A percentile compares a stretch with the other conserved stretches of the same genome.
phyloP scores from a whole-genome alignment of 2,113 vertebrate genomes.

The Cyanocitta stelleri region DNA sequence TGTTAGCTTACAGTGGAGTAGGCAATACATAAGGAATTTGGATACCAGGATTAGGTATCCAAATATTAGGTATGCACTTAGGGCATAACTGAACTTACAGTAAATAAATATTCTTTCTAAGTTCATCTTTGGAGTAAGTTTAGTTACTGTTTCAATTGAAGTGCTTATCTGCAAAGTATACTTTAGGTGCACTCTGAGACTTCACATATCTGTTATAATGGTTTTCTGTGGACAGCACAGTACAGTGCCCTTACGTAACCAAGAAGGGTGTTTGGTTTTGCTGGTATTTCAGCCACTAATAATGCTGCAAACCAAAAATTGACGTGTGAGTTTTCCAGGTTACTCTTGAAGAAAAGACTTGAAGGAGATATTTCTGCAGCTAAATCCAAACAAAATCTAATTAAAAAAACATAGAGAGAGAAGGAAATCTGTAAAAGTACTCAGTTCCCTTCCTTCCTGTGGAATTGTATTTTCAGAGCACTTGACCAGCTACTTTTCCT shows the following conservation, averaged over 20 bases:
- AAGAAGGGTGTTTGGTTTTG: not conserved
- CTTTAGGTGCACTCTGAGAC: not conserved
- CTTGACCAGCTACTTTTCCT: not conserved
- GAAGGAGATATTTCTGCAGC: not conserved
- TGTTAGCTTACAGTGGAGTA: not conserved
- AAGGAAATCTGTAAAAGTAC: not conserved
- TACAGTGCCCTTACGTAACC: not conserved
- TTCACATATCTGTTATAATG: not conserved
- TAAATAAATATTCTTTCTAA: not conserved
- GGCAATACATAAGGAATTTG: not conserved
- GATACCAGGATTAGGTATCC: not conserved
- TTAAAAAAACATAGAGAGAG: not conserved
- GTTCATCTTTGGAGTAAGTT: not conserved
- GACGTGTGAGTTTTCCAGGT: not conserved
- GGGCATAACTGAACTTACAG: not conserved
- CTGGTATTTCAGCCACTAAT: not conserved
- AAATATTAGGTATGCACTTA: not conserved
- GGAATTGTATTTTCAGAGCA: not conserved
- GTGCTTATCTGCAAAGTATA: not conserved
- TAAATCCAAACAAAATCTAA: not conserved
- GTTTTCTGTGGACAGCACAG: not conserved
- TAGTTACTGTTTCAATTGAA: not conserved
- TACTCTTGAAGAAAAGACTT: not conserved
- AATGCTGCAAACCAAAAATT: not conserved
- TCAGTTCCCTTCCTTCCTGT: not conserved